These are phyloP conservation scores for Cherax quadricarinatus DNA, from an alignment of 1,140 invertebrate genomes.

Conservation along the genomic window DNA sequence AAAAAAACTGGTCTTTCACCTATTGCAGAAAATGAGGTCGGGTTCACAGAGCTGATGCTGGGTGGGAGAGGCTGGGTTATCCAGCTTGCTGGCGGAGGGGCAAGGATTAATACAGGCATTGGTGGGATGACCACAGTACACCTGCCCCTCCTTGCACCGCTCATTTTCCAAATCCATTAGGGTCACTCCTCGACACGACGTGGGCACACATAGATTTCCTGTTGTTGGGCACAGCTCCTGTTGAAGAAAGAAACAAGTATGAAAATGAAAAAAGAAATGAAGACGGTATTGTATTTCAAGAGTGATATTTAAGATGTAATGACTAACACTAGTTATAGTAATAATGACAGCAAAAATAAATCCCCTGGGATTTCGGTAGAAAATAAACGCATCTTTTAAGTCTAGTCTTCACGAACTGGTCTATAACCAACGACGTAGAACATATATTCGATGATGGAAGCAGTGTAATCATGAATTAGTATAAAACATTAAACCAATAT, in stretches of 20 bases:
- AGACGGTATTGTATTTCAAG: no score
- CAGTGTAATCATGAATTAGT: no score
- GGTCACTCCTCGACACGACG: neutral
- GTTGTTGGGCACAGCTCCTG: conserved; percentile 34
- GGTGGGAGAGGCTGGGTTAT: neutral
- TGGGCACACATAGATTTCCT: neutral
- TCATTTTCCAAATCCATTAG: neutral
- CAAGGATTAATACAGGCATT: conserved; percentile 14
- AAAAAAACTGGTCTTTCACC: neutral
- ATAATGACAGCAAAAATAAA: no score
- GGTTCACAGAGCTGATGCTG: conserved; percentile 1
- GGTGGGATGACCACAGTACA: neutral
- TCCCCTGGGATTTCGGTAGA: no score
- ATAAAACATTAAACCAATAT: no score
- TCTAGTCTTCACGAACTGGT: no score
- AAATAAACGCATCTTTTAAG: no score
- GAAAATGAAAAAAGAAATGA: neutral
- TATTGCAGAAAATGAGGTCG: conserved; percentile 2
- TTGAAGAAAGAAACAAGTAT: neutral
- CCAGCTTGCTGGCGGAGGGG: neutral
- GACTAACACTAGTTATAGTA: no score
- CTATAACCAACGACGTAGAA: no score
- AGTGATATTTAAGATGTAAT: no score
- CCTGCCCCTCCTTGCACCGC: neutral
- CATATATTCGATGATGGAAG: neutral